These are phyloP conservation scores for Merodon equestris DNA, from an alignment of 2,888 invertebrate species.

Conservation along the genomic window DNA sequence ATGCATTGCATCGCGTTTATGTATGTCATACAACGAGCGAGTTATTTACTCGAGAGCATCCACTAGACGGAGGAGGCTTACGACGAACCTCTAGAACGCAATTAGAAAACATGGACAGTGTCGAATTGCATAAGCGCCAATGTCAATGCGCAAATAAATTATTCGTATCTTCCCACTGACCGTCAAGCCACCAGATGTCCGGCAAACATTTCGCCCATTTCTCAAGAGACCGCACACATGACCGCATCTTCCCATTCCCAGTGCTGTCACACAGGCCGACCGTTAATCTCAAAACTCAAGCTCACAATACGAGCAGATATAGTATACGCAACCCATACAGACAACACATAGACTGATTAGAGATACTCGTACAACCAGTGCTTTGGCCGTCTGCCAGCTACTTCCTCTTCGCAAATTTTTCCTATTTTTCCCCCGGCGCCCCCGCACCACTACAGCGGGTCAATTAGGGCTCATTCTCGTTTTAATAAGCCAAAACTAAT, in stretches of 20 bases:
- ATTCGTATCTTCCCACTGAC: slow-evolving; percentile 10
- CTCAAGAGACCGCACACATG: slow-evolving; percentile 49
- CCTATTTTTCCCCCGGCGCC: neutral
- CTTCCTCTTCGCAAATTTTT: slow-evolving; percentile 27
- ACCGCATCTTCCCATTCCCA: slow-evolving; percentile 6
- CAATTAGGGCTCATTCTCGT: slow-evolving; percentile 1
- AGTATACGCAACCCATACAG: too few relatives aligned
- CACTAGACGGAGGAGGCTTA: neutral
- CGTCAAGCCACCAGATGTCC: slow-evolving; percentile 34
- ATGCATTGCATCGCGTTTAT: neutral
- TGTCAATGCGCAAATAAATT: slow-evolving; percentile 66
- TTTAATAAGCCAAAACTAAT: slow-evolving; percentile 39
- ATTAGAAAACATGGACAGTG: slow-evolving; percentile 16
- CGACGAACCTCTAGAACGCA: slow-evolving; percentile 13
- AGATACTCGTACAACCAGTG: slow-evolving; percentile 31
- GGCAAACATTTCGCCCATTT: slow-evolving; percentile 34
- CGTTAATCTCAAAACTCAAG: too few relatives aligned
- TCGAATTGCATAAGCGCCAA: slow-evolving; percentile 60
- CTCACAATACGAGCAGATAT: too few relatives aligned
- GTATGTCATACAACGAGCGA: neutral
- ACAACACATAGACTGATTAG: slow-evolving; percentile 3
- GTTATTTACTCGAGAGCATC: neutral
- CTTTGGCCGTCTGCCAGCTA: slow-evolving; percentile 18
- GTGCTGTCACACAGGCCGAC: too few relatives aligned
- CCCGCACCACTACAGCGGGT: slow-evolving; percentile 10